Percentiles rank a stretch among this genome's conserved stretches.
Evolutionary conservation across 1,140 invertebrate genomes (phyloP).

Genomic region (Saccostrea cuccullata): DNA sequence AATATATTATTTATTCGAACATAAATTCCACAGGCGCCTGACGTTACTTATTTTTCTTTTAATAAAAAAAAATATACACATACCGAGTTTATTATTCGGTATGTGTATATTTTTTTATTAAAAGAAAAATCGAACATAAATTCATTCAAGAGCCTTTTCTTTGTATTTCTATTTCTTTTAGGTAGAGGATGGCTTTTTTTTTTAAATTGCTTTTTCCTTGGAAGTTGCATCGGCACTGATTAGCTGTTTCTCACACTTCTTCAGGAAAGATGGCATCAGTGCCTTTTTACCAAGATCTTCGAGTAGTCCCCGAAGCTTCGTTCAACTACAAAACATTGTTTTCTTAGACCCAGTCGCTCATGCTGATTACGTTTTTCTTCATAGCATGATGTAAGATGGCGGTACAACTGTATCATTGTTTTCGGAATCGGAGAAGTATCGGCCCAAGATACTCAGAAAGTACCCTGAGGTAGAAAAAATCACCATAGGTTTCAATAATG

Average conservation of each 20-base stretch:
- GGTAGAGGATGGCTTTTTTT: no score
- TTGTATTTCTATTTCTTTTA: no score
- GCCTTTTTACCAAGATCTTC: slow-evolving; percentile 21
- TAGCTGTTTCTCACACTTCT: neutral
- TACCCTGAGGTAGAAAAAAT: neutral
- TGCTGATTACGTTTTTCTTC: neutral
- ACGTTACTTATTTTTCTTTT: no score
- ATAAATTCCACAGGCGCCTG: no score
- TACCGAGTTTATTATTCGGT: no score
- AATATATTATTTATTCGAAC: no score
- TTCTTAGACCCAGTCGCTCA: neutral
- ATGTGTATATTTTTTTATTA: no score
- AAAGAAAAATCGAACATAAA: no score
- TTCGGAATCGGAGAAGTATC: slow-evolving; percentile 7
- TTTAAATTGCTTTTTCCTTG: no score
- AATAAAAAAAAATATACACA: no score
- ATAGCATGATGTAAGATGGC: slow-evolving; percentile 38
- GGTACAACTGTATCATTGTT: slow-evolving; percentile 44
- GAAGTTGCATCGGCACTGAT: slow-evolving; percentile 18
- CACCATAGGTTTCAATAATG: slow-evolving; percentile 37
- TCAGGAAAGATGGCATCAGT: neutral
- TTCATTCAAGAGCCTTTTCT: no score
- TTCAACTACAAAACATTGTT: slow-evolving; percentile 29
- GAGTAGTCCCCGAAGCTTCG: slow-evolving; percentile 17
- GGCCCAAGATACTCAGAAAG: slow-evolving; percentile 33